Evolutionary conservation across 2,113 vertebrate genomes (phyloP).

Genomic region (Saimiri boliviensis): DNA sequence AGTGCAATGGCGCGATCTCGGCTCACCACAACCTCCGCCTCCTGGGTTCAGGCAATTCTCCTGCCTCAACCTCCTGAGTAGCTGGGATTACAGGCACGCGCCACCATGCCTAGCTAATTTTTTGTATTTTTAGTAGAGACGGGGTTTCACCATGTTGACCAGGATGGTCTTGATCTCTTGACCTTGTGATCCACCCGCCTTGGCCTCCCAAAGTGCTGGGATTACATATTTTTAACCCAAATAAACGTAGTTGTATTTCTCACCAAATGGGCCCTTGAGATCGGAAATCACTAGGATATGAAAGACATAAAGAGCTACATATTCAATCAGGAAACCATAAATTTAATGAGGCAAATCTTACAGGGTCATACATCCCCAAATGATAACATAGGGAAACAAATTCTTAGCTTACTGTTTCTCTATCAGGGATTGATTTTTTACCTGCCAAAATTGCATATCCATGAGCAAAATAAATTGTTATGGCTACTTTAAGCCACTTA

Average conservation of each 20-base stretch:
- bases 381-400: conserved; percentile 25
- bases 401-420: conserved; percentile 17
- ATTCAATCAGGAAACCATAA: not conserved
- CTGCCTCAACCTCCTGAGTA: too few relatives aligned
- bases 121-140: too few relatives aligned
- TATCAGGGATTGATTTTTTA: not conserved
- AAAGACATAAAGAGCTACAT: not conserved
- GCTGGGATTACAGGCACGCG: too few relatives aligned
- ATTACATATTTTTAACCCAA: conserved; percentile 64
- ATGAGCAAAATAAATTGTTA: not conserved
- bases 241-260: not conserved
- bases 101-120: too few relatives aligned
- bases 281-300: conserved; percentile 16
- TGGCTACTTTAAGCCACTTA: not conserved
- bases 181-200: too few relatives aligned
- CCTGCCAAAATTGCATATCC: not conserved
- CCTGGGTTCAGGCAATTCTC: too few relatives aligned
- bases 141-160: too few relatives aligned
- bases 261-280: conserved; percentile 28
- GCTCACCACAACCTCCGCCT: too few relatives aligned
- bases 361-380: not conserved
- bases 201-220: too few relatives aligned
- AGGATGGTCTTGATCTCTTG: too few relatives aligned
- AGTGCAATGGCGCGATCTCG: too few relatives aligned
- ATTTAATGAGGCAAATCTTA: conserved; percentile 33